Evolutionary conservation across 2,113 vertebrate species (phyloP), one percentile per base, ranked within the genome.

Genomic region (Macaca nemestrina): DNA sequence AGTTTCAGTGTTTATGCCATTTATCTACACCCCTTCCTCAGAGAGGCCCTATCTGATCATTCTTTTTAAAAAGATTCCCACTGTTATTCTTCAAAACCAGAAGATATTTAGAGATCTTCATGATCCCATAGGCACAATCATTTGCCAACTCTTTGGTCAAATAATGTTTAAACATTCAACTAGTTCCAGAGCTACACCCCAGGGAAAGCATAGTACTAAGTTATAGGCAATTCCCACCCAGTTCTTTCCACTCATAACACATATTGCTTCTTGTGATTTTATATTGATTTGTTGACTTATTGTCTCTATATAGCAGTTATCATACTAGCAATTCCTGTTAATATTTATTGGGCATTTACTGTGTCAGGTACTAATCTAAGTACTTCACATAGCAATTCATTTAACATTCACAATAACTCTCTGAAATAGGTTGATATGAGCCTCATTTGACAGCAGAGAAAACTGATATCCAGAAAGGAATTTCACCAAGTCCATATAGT

Each of bases 281-380:
- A 76, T 57, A 89, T 82, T 68, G 68, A 55, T 38, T 79, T 52
- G 14, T 38, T 90, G 52, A 68, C 76, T 81, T 76, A 79, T 85
- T 80, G 90, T 88, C 81, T 92, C 70, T 88, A 81, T 13, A 52
- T 17, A 57, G 50, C 8, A 96, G 86, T 72, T 68, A 61, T 59
- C 68, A 80, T 35, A 52, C 59, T 94, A 70, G 57, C 23, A 72
- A 92, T 95, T 82, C 81, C 4, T 52, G 55, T 82, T 93, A 85
- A 76, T 86, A 92, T 72, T 83, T 91, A 80, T 59, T 88, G 67
- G 43, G n/a, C 16, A 96, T 90, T 93, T 90, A 38, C 55, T 92
- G 6, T 18, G 40, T 67, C 52, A 48, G 35, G 57, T 55, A 68
- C 61, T 84, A 72, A 57, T 86, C 52, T 48, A 90, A 85, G 59